These are phyloP conservation scores for Gallinago media DNA, from an alignment of 2,113 vertebrate genomes.

Conservation along the genomic window DNA sequence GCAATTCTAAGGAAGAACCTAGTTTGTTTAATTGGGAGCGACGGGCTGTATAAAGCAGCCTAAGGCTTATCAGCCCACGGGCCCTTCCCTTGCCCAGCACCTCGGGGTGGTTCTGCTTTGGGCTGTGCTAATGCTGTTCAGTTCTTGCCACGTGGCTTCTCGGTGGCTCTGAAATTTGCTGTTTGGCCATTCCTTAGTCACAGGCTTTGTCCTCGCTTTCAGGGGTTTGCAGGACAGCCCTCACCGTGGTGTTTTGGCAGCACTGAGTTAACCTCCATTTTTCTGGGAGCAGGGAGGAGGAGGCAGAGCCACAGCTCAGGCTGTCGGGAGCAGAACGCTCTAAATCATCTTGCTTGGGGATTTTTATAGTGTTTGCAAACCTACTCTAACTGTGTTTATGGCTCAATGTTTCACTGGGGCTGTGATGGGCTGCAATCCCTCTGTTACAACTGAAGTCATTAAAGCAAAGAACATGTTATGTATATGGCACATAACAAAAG, in stretches of 20 bases:
- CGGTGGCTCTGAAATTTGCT: neutral
- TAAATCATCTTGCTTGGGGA: neutral
- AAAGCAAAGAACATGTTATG: neutral
- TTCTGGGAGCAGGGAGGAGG: neutral
- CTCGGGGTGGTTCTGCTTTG: neutral
- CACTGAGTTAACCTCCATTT: neutral
- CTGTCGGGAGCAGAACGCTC: neutral
- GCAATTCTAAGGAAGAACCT: neutral
- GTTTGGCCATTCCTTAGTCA: neutral
- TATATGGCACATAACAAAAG: neutral
- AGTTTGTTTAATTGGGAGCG: neutral
- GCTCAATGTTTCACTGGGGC: neutral
- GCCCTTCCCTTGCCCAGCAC: neutral
- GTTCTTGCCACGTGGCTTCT: neutral
- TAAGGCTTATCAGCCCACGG: neutral
- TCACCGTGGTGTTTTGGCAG: neutral
- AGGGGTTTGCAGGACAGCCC: neutral
- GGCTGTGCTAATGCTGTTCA: neutral
- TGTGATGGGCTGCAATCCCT: constrained; percentile 5
- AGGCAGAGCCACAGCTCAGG: neutral
- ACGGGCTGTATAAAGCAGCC: neutral
- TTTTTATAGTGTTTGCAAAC: neutral
- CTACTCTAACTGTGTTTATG: neutral
- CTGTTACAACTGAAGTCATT: neutral
- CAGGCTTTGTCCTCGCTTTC: neutral